Evolutionary conservation across 2,888 invertebrate genomes (phyloP), one percentile per base, ranked within the genome.

Genomic region (Tenthredo notha): DNA sequence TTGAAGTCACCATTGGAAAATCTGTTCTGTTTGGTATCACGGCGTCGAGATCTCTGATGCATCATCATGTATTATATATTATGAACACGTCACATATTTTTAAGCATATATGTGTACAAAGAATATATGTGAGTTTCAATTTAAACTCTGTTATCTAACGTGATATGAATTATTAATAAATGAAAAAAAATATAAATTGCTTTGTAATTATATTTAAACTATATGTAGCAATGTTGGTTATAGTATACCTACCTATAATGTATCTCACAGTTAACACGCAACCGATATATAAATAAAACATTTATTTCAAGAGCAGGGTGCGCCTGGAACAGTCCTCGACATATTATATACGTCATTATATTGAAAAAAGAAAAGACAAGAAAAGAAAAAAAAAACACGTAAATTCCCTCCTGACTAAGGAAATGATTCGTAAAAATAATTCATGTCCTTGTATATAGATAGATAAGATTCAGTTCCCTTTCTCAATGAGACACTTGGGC

Each of bases 381-480:
- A 25, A 61, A 61, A 25, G 0, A 61, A 10, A 18, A 18, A 18
- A 21, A 6, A 86, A 88, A 88, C 86, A 87, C 85, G 80, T 65
- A 40, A 87, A 87, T 87, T 85, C 88, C 87, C 87, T 25, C n/a
- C 77, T 61, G 84, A 47, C 74, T 67, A 54, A 86, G 84, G 47
- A 67, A 85, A 84, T 78, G 58, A 86, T 85, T 83, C 50, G 25
- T 72, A 86, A 43, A 80, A 61, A 84, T 86, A 84, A 86, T 12
- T 82, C 50, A 61, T 40, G 85, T 84, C 87, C 87, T 89, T 87
- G 87, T 85, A 21, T 54, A 77, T 50, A 29, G 72, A 10, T 47
- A 50, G 43, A 77, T 74, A 74, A 43, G 25, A 77, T 67, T 75
- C 78, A 77, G 86, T 54, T 47, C 78, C 86, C 86, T 86, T 86